Conservation (phyloP, 2,797 vertebrate species). For the Danio albolineatus region DNA sequence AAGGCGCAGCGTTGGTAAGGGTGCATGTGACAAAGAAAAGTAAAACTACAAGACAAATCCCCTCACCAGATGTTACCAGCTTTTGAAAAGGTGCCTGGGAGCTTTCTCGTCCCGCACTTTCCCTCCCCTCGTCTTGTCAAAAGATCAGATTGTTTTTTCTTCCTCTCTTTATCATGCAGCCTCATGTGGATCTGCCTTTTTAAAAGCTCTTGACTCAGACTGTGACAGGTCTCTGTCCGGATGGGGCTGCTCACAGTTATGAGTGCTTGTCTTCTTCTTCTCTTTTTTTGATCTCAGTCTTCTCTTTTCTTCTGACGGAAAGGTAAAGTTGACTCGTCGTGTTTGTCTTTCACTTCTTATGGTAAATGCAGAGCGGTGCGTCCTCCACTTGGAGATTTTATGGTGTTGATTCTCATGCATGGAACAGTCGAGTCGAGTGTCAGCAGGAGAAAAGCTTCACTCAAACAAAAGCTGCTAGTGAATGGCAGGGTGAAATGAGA, state of each 20-base stretch:
- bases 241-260: slow-evolving; percentile 51
- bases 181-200: slow-evolving; percentile 57
- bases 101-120: slow-evolving; percentile 61
- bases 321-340: slow-evolving; percentile 78
- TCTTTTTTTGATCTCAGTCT: slow-evolving; percentile 39
- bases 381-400: slow-evolving; percentile 78
- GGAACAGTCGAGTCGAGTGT: slow-evolving; percentile 75
- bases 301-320: slow-evolving; percentile 75
- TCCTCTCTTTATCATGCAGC: slow-evolving; percentile 59
- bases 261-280: slow-evolving; percentile 44
- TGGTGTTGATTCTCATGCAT: slow-evolving; percentile 80
- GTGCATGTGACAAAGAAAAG: slow-evolving; percentile 35
- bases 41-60: slow-evolving; percentile 70
- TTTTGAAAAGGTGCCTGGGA: slow-evolving; percentile 68
- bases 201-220: slow-evolving; percentile 51
- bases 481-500: slow-evolving; percentile 69
- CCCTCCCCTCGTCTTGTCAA: slow-evolving; percentile 62
- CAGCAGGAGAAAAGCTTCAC: slow-evolving; percentile 79
- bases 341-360: slow-evolving; percentile 75
- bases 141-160: slow-evolving; percentile 63
- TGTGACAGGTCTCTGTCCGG: slow-evolving; percentile 29
- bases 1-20: slow-evolving; percentile 51
- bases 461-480: slow-evolving; percentile 74
- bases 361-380: slow-evolving; percentile 77
- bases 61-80: slow-evolving; percentile 74